These are phyloP conservation scores for Lucinisca nassula DNA, from an alignment of 2,888 invertebrate genomes.

Conservation along the genomic window DNA sequence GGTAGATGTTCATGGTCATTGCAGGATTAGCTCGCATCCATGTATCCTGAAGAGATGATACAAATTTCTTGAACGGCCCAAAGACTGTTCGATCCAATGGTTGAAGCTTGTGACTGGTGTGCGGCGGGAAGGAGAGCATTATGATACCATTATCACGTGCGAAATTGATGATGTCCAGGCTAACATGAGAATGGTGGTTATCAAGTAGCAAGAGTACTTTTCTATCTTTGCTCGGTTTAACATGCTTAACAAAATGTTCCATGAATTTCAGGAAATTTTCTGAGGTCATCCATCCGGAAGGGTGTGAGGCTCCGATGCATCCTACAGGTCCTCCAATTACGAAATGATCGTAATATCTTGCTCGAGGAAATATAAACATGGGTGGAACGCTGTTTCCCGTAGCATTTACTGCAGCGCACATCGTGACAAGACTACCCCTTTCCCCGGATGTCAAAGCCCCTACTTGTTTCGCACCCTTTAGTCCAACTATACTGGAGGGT, in stretches of 20 bases:
- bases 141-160: constrained; percentile 81
- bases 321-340: constrained; percentile 1
- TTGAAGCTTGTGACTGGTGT: constrained; percentile 81
- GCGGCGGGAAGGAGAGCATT: constrained; percentile 85
- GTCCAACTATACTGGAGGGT: not conserved
- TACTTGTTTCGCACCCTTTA: constrained; percentile 28
- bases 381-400: constrained; percentile 24
- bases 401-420: constrained; percentile 22
- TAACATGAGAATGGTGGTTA: constrained; percentile 81
- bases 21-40: constrained; percentile 47
- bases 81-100: constrained; percentile 70
- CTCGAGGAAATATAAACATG: constrained; percentile 23
- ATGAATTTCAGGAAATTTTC: constrained; percentile 33
- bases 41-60: constrained; percentile 7
- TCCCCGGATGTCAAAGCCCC: constrained; percentile 32
- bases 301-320: constrained; percentile 12
- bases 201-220: constrained; percentile 82
- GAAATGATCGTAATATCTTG: constrained; percentile 19
- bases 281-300: constrained; percentile 32
- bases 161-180: constrained; percentile 75
- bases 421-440: not conserved
- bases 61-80: constrained; percentile 40
- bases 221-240: constrained; percentile 21
- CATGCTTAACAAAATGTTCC: constrained; percentile 83
- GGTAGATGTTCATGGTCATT: too few relatives aligned